Conservation (phyloP, 2,888 invertebrate genomes). For the Meganola albula region DNA sequence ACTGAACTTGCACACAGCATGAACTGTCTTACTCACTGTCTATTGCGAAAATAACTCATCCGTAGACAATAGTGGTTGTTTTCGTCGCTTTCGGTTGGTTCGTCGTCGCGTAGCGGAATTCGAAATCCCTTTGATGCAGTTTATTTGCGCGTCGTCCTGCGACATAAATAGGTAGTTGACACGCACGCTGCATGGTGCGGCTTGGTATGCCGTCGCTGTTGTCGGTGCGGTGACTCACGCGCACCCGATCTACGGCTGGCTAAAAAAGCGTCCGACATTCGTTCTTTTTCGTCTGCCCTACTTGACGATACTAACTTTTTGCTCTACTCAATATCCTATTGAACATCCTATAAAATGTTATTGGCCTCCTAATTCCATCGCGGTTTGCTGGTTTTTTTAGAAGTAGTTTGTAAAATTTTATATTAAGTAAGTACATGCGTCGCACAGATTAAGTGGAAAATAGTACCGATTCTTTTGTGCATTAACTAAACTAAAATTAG, state of each 20-base stretch:
- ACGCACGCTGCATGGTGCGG: slow-evolving; percentile 65
- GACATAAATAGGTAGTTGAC: slow-evolving; percentile 76
- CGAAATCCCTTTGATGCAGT: slow-evolving; percentile 73
- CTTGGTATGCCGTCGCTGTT: slow-evolving; percentile 49
- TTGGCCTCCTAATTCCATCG: too few relatives aligned
- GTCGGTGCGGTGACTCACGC: slow-evolving; percentile 51
- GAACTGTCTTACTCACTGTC: slow-evolving; percentile 36
- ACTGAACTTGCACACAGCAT: slow-evolving; percentile 17
- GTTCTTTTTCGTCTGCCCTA: slow-evolving; percentile 48
- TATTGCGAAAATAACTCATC: slow-evolving; percentile 73
- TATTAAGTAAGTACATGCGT: too few relatives aligned
- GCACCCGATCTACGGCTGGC: slow-evolving; percentile 43
- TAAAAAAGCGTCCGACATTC: slow-evolving; percentile 48
- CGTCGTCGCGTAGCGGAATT: slow-evolving; percentile 55
- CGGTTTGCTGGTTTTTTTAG: too few relatives aligned
- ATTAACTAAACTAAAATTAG: too few relatives aligned
- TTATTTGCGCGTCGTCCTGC: slow-evolving; percentile 74
- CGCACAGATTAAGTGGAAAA: too few relatives aligned
- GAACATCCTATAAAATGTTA: slow-evolving; percentile 3
- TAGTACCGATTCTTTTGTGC: too few relatives aligned
- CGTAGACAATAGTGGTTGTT: slow-evolving; percentile 73
- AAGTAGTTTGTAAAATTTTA: too few relatives aligned
- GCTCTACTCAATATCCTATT: slow-evolving; percentile 24
- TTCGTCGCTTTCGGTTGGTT: slow-evolving; percentile 53
- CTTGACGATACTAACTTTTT: slow-evolving; percentile 30